Base-by-base conservation (phyloP, 2,113 vertebrate species). In the Papio anubis region DNA sequence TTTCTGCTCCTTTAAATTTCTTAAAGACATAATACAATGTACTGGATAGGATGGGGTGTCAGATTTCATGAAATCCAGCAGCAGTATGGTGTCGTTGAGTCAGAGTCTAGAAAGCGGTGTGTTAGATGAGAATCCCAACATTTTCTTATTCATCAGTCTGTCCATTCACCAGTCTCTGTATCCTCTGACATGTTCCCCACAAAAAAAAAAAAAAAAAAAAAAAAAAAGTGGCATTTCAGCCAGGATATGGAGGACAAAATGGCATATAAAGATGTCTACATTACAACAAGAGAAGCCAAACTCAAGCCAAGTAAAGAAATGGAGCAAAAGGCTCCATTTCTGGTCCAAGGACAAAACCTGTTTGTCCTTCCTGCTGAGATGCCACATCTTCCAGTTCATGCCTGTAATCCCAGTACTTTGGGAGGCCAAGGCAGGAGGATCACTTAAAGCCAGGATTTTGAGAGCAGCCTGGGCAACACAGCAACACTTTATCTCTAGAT, bases 1-100 rank as follows among this genome's bases (percentile, higher is more conserved):
- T 83, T 88, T 88, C 88, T 88, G 85, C 38, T 84, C 57, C 45
- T 66, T 83, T 68, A 94, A 88, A 86, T 66, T 27, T 73, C 45
- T 50, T 95, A n/a, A 59, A 17, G 32, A 35, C 32, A 0, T 6
- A 9, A 5, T 17, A 3, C 35, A 4, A 0, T 14, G 2, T n/a
- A 38, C 57, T 18, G 66, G 40, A 50, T 17, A 7, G 45, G 38
- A 21, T 78, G 81, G 23, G 18, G 21, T 30, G 2, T 45, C 75
- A 64, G 64, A 13, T 40, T 52, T 76, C 72, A 35, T 2, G 35
- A 45, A 18, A n/a, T 17, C 43, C 20, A 25, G 21, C 40, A 21
- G 55, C 59, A 68, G 32, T 1, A 0, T 16, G 70, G 64, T 82
- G 35, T 35, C 0, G 0, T 7, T 85, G 82, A 91, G 45, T 88